These are phyloP conservation scores for Itoplectis maculator DNA, from an alignment of 2,888 invertebrate genomes.

Conservation along the genomic window DNA sequence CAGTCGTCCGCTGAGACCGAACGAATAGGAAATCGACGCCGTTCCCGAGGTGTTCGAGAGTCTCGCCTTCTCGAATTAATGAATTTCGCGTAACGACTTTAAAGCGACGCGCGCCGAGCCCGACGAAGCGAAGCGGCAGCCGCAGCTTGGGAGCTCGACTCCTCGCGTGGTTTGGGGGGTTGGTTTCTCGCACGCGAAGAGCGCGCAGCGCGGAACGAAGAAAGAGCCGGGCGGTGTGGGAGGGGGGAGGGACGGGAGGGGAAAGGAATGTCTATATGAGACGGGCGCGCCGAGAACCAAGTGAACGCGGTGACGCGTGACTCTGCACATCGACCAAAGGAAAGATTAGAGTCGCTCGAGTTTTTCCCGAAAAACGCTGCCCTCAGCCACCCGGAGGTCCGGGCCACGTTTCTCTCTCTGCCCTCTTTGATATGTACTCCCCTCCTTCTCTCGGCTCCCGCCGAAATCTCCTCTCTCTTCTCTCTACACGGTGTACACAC, in stretches of 20 bases:
- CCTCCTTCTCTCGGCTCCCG: background rate
- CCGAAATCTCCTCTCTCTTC: slow-evolving; percentile 17
- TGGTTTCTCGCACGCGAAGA: slow-evolving; percentile 21
- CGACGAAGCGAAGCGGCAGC: background rate
- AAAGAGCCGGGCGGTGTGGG: slow-evolving; percentile 44
- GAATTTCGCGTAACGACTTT: slow-evolving; percentile 20
- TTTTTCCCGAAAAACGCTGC: slow-evolving; percentile 53
- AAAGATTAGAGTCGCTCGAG: slow-evolving; percentile 80
- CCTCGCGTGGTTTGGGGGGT: slow-evolving; percentile 39
- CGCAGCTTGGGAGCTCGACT: slow-evolving; percentile 18
- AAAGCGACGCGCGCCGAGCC: background rate
- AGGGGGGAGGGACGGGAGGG: background rate
- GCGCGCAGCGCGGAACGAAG: slow-evolving; percentile 10
- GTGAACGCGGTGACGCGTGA: slow-evolving; percentile 82
- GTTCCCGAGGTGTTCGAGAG: slow-evolving; percentile 35
- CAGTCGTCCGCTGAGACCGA: no score
- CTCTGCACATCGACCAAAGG: slow-evolving; percentile 84
- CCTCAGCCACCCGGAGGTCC: slow-evolving; percentile 22
- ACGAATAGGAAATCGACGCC: no score
- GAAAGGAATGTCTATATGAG: slow-evolving; percentile 83
- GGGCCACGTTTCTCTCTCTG: no score
- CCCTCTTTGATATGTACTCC: slow-evolving; percentile 60
- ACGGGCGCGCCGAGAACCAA: slow-evolving; percentile 74
- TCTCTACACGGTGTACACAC: background rate
- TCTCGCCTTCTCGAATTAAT: slow-evolving; percentile 25